Evolutionary conservation across 2,797 vertebrate species (phyloP), one percentile per base, ranked within the genome.

Genomic region (Gymnodraco acuticeps): DNA sequence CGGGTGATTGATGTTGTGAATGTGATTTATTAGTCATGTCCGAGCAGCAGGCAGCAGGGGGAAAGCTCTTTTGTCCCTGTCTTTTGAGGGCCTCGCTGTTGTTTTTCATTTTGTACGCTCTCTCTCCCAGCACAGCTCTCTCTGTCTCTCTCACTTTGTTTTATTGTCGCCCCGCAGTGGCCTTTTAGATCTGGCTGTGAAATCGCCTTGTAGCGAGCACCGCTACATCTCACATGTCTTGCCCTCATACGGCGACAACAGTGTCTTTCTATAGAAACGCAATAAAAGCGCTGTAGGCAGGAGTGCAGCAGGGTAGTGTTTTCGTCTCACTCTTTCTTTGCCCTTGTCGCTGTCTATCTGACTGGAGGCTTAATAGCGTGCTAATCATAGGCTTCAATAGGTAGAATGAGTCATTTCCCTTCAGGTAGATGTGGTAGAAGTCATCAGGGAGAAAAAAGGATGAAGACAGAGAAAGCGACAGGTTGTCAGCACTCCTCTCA

Each of bases 1-100:
- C 70, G 3, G 38, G 56, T 84, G 89, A 91, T 83, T 86, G 88
- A 91, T 92, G 81, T 82, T 7, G 61, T 60, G 16, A 75, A 75
- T 74, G 82, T 87, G 91, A 91, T 91, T 84, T 83, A 91, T 92
- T 81, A 83, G 89, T 81, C 61, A 61, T 73, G 87, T 90, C 86
- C 73, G 42, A 64, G 64, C 76, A 81, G 80, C 83, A 77, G 81
- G 83, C 87, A 79, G 75, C 66, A 2, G 68, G 70, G 64, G 70
- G 77, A 78, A 70, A 80, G 80, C 85, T 91, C 78, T 90, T 91
- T 87, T 89, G 88, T 91, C 87, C 68, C 78, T 77, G 85, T 92
- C 88, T 82, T 82, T 77, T 73, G 59, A 79, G 82, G 61, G 54
- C 64, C 80, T 80, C n/a, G 19, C 79, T 63, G 78, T 84, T 92